Evolutionary conservation across 2,888 invertebrate species (phyloP).

Genomic region (Drosophila meridionalis): DNA sequence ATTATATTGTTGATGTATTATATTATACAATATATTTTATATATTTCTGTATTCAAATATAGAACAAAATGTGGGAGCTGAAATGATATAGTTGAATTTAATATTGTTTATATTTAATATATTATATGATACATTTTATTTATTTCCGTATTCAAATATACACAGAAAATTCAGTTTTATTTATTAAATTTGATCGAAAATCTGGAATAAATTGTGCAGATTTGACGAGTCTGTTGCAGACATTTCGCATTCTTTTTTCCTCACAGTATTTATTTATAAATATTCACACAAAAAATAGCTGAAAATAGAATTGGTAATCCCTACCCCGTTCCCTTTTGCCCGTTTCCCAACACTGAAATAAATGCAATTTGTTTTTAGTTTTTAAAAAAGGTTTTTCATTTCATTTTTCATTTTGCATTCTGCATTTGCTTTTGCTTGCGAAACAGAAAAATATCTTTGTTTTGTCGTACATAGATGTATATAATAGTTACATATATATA

Average conservation of each 20-base stretch:
- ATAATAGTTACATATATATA: slow-evolving; percentile 47
- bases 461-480: slow-evolving; percentile 70
- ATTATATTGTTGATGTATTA: neutral
- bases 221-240: neutral
- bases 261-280: neutral
- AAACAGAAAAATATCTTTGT: slow-evolving; percentile 79
- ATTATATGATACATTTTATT: neutral
- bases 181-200: neutral
- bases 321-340: neutral
- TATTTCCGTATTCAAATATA: neutral
- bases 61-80: too few species aligned
- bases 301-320: neutral
- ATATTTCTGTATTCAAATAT: neutral
- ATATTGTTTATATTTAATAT: neutral
- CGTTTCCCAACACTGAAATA: neutral
- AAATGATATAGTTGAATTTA: neutral
- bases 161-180: neutral
- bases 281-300: neutral
- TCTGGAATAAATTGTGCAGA: neutral
- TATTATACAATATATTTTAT: neutral
- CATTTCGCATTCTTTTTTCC: neutral
- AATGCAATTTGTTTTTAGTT: slow-evolving; percentile 45
- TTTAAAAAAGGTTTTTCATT: slow-evolving; percentile 74
- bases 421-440: slow-evolving; percentile 70
- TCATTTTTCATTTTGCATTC: slow-evolving; percentile 55